These are phyloP conservation scores for Thalassophryne amazonica DNA, from an alignment of 2,797 vertebrate species.

Conservation along the genomic window DNA sequence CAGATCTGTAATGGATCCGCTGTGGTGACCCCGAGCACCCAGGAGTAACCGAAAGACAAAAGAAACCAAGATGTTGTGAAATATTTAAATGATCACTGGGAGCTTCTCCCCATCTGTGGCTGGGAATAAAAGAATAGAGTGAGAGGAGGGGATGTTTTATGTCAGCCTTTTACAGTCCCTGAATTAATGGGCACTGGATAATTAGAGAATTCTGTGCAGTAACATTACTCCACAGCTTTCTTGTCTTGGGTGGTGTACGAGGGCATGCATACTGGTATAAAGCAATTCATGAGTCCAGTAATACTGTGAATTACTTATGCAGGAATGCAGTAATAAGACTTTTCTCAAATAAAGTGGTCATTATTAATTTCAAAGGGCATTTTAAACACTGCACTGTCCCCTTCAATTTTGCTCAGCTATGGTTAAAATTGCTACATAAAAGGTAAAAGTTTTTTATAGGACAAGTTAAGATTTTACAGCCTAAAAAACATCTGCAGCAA, in stretches of 20 bases:
- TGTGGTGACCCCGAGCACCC: no score
- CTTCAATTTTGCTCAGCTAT: background rate
- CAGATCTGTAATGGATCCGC: no score
- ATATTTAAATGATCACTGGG: conserved; percentile 70
- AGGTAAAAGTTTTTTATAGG: no score
- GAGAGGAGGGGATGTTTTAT: conserved; percentile 58
- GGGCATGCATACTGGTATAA: conserved; percentile 36
- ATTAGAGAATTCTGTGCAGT: conserved; percentile 64
- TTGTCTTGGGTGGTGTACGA: conserved; percentile 53
- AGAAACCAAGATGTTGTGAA: conserved; percentile 68
- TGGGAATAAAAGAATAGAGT: conserved; percentile 53
- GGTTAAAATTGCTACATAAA: no score
- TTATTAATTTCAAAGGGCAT: conserved; percentile 43
- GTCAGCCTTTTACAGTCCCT: conserved; percentile 60
- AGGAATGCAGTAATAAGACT: conserved; percentile 17
- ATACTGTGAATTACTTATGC: conserved; percentile 27
- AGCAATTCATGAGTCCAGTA: conserved; percentile 42
- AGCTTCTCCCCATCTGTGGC: conserved; percentile 59
- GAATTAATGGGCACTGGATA: conserved; percentile 68
- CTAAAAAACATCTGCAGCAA: no score
- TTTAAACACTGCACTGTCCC: conserved; percentile 9
- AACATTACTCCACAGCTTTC: conserved; percentile 58
- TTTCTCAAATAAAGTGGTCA: conserved; percentile 29
- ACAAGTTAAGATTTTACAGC: no score
- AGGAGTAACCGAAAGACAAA: no score